Evolutionary conservation across 1,140 invertebrate species (phyloP).

Genomic region (Ephestia elutella): DNA sequence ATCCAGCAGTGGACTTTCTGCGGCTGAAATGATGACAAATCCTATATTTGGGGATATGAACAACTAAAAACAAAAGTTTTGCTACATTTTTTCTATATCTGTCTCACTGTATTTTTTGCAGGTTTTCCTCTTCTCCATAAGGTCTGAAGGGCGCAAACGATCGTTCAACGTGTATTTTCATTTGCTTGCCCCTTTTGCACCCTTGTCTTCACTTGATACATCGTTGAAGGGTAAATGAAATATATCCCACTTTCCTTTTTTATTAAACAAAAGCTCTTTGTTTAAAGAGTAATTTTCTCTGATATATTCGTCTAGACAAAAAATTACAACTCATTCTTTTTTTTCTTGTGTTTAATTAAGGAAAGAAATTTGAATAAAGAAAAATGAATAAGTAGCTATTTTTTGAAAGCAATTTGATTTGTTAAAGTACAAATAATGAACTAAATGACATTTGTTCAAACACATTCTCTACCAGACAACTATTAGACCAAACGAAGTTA

Average conservation of each 20-base stretch:
- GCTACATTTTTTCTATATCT: background rate
- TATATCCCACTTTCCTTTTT: conserved; percentile 39
- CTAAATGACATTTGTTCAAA: too few species aligned
- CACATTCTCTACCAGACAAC: too few species aligned
- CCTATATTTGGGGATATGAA: too few species aligned
- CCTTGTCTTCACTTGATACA: conserved; percentile 30
- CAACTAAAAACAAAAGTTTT: background rate
- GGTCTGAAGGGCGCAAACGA: conserved; percentile 47
- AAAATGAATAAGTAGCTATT: too few species aligned
- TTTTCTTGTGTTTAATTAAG: background rate
- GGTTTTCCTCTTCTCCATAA: background rate
- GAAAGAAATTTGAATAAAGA: too few species aligned
- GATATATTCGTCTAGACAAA: background rate
- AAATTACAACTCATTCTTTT: background rate
- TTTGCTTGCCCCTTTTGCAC: conserved; percentile 59
- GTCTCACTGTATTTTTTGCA: background rate
- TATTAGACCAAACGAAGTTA: too few species aligned
- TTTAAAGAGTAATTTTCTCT: conserved; percentile 9
- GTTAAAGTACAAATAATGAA: too few species aligned
- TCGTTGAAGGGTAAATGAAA: conserved; percentile 32
- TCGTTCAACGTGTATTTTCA: conserved; percentile 66
- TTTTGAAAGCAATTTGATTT: too few species aligned
- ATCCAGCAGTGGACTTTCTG: too few species aligned
- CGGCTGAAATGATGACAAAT: too few species aligned
- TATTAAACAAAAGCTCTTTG: conserved; percentile 24